phyloP scores from a whole-genome alignment of 2,113 vertebrate genomes.

The Marmota monax region DNA sequence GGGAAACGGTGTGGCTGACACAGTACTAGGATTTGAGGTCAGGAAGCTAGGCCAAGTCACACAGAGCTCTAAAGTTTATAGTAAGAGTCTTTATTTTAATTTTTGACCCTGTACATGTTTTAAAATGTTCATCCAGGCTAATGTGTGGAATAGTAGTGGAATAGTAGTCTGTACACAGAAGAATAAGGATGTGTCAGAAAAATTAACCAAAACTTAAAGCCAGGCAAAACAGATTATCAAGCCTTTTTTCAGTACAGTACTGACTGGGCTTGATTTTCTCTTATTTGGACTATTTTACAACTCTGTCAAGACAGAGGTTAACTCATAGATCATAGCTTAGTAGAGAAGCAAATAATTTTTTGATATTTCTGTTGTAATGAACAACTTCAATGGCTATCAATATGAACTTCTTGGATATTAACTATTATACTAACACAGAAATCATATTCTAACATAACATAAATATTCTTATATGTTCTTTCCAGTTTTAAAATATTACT shows the following conservation, averaged over 20 bases:
- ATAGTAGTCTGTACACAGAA: neutral
- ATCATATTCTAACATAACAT: neutral
- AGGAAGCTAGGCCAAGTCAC: neutral
- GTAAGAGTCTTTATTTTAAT: neutral
- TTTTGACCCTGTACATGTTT: neutral
- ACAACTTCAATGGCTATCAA: neutral
- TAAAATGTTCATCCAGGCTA: neutral
- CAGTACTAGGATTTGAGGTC: neutral
- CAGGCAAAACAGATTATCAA: neutral
- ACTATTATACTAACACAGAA: neutral
- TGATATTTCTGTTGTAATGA: neutral
- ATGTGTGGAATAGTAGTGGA: neutral
- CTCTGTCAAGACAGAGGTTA: neutral
- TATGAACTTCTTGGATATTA: neutral
- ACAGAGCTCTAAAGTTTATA: neutral
- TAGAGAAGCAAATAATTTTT: neutral
- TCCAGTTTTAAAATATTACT: neutral
- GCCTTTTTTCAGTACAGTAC: neutral
- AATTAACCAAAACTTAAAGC: neutral
- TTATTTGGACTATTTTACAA: neutral
- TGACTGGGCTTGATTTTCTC: neutral
- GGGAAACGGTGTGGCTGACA: neutral
- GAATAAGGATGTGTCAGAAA: neutral
- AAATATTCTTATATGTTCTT: constrained; percentile 17
- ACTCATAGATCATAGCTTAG: neutral